A percentile compares a stretch with the other conserved stretches of the same genome.
phyloP scores from a whole-genome alignment of 2,797 vertebrate genomes.

The Leucoraja ocellata region DNA sequence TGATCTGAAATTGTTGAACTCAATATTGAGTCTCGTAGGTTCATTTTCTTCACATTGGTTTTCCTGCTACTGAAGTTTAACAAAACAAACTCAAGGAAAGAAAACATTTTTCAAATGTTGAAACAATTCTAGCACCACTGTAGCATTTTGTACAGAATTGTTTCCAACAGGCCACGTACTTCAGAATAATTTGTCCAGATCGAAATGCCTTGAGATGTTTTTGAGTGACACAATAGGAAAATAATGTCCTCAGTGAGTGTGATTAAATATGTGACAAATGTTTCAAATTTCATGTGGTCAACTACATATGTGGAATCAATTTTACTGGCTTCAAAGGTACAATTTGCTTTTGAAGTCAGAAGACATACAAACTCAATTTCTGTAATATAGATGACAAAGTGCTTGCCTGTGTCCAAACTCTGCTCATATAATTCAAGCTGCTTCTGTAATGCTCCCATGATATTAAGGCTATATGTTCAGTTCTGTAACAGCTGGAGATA shows the following conservation, averaged over 20 bases:
- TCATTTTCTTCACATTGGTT: too few species aligned
- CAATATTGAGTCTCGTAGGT: too few species aligned
- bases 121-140: too few species aligned
- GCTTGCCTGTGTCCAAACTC: constrained; percentile 5
- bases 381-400: constrained; percentile 1
- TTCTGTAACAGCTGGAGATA: background rate
- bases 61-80: too few species aligned
- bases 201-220: background rate
- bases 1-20: too few species aligned
- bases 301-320: background rate
- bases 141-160: background rate
- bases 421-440: background rate
- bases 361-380: background rate
- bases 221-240: background rate
- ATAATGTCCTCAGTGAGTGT: background rate
- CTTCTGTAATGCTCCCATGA: background rate
- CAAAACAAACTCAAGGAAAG: background rate
- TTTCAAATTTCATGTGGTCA: background rate
- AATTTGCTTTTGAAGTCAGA: constrained; percentile 14
- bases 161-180: background rate
- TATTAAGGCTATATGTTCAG: background rate
- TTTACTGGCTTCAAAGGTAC: background rate
- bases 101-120: background rate
- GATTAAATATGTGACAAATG: background rate
- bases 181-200: background rate